Percentiles rank a stretch among this genome's conserved stretches.
phyloP scores from a whole-genome alignment of 1,140 invertebrate genomes.

The Tenebrio molitor region DNA sequence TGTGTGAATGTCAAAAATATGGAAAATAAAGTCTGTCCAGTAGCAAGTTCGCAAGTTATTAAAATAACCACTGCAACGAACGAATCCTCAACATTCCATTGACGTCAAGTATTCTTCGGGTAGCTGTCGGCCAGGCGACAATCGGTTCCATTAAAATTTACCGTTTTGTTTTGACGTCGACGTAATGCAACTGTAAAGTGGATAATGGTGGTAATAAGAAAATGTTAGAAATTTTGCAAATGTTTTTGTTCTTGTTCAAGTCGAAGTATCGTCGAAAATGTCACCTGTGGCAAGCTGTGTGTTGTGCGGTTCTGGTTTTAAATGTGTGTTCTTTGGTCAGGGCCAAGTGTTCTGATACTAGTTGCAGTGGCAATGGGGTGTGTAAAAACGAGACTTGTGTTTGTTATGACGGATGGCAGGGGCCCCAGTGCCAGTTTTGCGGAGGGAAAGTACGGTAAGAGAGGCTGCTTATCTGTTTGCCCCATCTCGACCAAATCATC shows the following conservation, averaged over 20 bases:
- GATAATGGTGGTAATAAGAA: conserved; percentile 65
- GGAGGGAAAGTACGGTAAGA: conserved; percentile 92
- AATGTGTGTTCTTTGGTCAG: conserved; percentile 64
- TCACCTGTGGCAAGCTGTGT: conserved; percentile 68
- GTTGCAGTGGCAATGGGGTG: conserved; percentile 78
- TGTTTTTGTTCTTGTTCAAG: conserved; percentile 88
- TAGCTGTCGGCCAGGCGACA: not conserved
- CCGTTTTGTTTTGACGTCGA: conserved; percentile 44
- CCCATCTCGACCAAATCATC: too few species aligned
- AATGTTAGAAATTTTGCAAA: conserved; percentile 84
- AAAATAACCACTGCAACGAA: conserved; percentile 14
- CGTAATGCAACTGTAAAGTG: conserved; percentile 40
- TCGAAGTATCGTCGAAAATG: conserved; percentile 85
- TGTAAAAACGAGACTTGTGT: conserved; percentile 89
- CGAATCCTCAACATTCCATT: not conserved
- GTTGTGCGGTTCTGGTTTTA: conserved; percentile 66
- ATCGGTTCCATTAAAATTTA: conserved; percentile 8
- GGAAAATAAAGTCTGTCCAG: conserved; percentile 24
- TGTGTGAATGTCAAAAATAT: conserved; percentile 43
- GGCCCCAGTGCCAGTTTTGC: conserved; percentile 88
- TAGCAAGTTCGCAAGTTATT: not conserved
- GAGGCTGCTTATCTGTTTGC: too few species aligned
- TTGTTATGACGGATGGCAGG: conserved; percentile 92
- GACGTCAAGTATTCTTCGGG: not conserved
- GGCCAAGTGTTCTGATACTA: conserved; percentile 69